A percentile compares a stretch with the other conserved stretches of the same genome.
Conservation (phyloP, 1,140 invertebrate species). For the Drosophila arawakana region DNA sequence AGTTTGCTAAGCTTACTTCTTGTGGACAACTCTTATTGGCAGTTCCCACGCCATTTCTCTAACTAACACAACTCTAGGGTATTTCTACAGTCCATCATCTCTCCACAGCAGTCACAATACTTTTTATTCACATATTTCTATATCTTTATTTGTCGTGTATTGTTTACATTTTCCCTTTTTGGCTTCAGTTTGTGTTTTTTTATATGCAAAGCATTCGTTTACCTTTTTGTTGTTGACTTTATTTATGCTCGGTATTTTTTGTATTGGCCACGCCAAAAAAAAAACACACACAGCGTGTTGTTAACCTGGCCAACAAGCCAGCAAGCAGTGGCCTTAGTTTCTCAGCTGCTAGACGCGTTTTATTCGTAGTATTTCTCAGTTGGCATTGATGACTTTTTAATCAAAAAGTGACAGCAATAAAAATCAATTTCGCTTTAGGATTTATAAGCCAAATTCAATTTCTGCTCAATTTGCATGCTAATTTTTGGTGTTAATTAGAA, state of each 20-base stretch:
- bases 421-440: conserved; percentile 32
- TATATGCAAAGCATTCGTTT: conserved; percentile 73
- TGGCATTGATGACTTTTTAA: conserved; percentile 36
- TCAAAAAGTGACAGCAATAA: conserved; percentile 36
- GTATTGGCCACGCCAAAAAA: conserved; percentile 68
- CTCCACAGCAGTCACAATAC: neutral
- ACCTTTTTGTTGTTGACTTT: conserved; percentile 16
- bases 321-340: conserved; percentile 48
- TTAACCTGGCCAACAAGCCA: conserved; percentile 64
- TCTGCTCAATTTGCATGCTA: conserved; percentile 30
- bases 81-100: neutral
- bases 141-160: conserved; percentile 47
- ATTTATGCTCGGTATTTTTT: neutral
- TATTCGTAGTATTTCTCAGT: conserved; percentile 6
- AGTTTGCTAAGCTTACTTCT: too few species aligned
- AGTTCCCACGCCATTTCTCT: neutral
- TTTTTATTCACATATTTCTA: conserved; percentile 18
- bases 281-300: conserved; percentile 26
- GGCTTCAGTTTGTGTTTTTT: conserved; percentile 47
- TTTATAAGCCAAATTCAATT: conserved; percentile 30
- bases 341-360: conserved; percentile 13
- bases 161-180: conserved; percentile 76
- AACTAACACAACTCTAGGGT: neutral
- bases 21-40: too few species aligned
- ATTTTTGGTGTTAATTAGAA: conserved; percentile 24